Evolutionary conservation across 2,888 invertebrate species (phyloP), one percentile per base, ranked within the genome.

Genomic region (Athalia cordata): DNA sequence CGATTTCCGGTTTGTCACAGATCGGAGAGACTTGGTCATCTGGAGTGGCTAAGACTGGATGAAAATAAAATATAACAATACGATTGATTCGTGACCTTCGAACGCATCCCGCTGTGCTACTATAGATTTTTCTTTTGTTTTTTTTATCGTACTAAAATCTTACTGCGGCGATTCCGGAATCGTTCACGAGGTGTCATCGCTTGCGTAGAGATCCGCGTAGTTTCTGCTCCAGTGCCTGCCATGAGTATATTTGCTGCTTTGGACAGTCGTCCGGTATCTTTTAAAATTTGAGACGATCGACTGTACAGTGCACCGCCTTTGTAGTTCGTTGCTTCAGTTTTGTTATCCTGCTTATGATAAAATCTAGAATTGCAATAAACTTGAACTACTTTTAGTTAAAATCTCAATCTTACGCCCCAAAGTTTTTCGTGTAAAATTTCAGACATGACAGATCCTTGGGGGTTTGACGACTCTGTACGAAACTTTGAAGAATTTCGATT

Each of bases 81-180:
- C 29, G 2, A 29, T 29, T 29, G 29, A 29, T 29, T 29, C 29
- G 29, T 29, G 29, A 29, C 29, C 29, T 29, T 29, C 29, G 0
- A 29, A 29, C 29, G 29, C 29, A 29, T 29, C 29, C 29, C 29
- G 29, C 29, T 29, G 29, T 29, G 29, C 29, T 29, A 29, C 29
- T 29, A 29, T 29, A 29, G 29, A 29, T 29, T 29, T 29, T 29
- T 29, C 2, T 29, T 29, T 29, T 29, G 0, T 29, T 29, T 29
- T 29, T 29, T 29, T 29, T 29, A 29, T 29, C 29, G 29, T 29
- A 29, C 29, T 29, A 64, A 45, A 67, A 50, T 43, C 55, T 70
- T 7, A 57, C 43, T 57, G n/a, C 6, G 45, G 57, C 57, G 57
- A 70, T 70, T 55, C 15, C 70, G 70, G 45, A 57, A 70, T 50